Percentiles rank a stretch among this genome's conserved stretches.
These are phyloP conservation scores for Loriculus beryllinus DNA, from an alignment of 2,797 vertebrate species.

Conservation along the genomic window DNA sequence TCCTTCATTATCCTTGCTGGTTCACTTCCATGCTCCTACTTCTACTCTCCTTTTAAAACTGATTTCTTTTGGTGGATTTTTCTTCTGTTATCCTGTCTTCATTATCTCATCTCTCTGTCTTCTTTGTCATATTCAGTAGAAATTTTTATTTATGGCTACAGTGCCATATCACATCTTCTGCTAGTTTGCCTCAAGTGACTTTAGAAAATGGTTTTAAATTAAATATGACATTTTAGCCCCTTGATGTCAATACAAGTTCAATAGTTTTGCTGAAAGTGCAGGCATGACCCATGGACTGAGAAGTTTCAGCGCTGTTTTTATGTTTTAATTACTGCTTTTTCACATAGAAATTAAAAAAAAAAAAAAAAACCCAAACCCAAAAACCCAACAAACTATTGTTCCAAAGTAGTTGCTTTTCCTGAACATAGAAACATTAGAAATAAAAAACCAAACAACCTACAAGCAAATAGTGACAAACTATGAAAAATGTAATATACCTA, in stretches of 20 bases:
- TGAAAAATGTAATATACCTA: neutral
- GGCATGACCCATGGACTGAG: neutral
- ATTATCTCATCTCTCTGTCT: neutral
- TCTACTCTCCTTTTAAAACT: neutral
- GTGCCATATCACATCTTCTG: neutral
- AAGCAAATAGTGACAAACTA: neutral
- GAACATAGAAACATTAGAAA: neutral
- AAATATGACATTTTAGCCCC: neutral
- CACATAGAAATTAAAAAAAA: neutral
- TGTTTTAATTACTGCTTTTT: neutral
- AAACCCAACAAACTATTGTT: neutral
- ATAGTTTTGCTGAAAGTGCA: neutral
- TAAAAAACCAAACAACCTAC: neutral
- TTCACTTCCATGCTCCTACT: neutral
- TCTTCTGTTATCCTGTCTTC: neutral
- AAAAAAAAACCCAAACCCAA: neutral
- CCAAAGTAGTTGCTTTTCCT: neutral
- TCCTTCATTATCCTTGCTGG: neutral
- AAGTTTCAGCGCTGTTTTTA: neutral
- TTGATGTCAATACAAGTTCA: neutral
- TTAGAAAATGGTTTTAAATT: neutral
- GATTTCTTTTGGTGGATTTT: neutral
- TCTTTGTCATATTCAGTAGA: neutral
- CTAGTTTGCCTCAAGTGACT: neutral
- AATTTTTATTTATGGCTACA: neutral